Conservation (phyloP, 2,888 invertebrate species). For the Dynastes hyllus region DNA sequence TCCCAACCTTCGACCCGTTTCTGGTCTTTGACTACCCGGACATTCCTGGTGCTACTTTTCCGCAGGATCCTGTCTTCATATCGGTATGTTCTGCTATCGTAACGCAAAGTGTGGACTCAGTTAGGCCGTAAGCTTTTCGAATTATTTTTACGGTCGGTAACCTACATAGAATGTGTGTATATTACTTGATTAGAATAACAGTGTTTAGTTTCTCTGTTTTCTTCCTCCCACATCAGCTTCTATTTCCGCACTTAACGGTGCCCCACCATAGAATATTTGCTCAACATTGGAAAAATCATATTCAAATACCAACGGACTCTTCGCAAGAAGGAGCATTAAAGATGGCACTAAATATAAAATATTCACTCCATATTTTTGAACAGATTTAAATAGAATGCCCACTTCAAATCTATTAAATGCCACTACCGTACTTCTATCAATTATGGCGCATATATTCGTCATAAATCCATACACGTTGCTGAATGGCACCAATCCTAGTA, state of each 20-base stretch:
- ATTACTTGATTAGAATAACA: not conserved
- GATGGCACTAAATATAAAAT: constrained; percentile 71
- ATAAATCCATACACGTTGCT: constrained; percentile 62
- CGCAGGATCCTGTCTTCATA: constrained; percentile 77
- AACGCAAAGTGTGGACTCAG: constrained; percentile 80
- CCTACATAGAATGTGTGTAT: constrained; percentile 62
- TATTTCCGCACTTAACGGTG: constrained; percentile 63
- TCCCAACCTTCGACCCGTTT: constrained; percentile 77
- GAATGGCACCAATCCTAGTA: constrained; percentile 60
- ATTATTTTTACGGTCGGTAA: constrained; percentile 74
- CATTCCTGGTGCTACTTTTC: constrained; percentile 76
- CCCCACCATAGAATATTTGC: constrained; percentile 70
- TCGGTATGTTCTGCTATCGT: constrained; percentile 65
- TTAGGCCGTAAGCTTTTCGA: constrained; percentile 84
- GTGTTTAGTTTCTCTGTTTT: no score
- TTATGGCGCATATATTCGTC: constrained; percentile 57
- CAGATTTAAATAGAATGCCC: constrained; percentile 77
- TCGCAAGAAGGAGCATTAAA: constrained; percentile 72
- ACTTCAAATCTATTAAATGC: constrained; percentile 78
- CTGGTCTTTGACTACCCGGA: constrained; percentile 78
- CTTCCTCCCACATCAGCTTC: constrained; percentile 46
- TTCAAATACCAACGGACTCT: constrained; percentile 69
- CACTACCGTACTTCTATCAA: constrained; percentile 57
- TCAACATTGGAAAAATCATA: constrained; percentile 71
- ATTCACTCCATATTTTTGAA: constrained; percentile 73